phyloP scores from a whole-genome alignment of 2,113 vertebrate genomes.

The Ginglymostoma cirratum region DNA sequence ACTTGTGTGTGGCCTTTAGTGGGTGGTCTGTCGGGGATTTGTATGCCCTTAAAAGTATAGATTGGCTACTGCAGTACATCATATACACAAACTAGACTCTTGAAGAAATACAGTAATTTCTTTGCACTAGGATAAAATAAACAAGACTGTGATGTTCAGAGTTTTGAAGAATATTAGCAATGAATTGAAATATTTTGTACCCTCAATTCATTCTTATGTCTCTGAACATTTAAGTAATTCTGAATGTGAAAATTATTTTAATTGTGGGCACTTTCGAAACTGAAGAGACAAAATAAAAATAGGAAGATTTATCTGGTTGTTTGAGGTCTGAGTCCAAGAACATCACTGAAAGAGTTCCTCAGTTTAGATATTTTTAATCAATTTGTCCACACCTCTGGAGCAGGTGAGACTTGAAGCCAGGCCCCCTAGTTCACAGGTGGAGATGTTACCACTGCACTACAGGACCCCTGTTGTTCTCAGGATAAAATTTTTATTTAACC shows the following conservation, averaged over 20 bases:
- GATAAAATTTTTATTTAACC: too few relatives aligned
- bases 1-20: constrained; percentile 34
- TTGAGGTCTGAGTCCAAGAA: too few relatives aligned
- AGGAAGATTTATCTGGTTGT: too few relatives aligned
- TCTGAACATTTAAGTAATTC: not conserved
- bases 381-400: too few relatives aligned
- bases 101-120: constrained; percentile 15
- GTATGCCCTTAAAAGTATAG: constrained; percentile 6
- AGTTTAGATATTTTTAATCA: too few relatives aligned
- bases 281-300: not conserved
- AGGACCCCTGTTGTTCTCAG: too few relatives aligned
- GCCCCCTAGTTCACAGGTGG: too few relatives aligned
- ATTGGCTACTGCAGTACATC: constrained; percentile 22
- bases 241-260: not conserved
- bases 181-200: not conserved
- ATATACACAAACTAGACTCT: not conserved
- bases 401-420: too few relatives aligned
- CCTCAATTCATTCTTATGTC: not conserved
- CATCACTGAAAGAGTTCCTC: too few relatives aligned
- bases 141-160: constrained; percentile 17
- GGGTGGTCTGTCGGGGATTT: constrained; percentile 12
- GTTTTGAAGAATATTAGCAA: not conserved
- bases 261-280: not conserved
- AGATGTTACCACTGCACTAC: too few relatives aligned
- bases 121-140: constrained; percentile 14